A percentile compares a stretch with the other conserved stretches of the same genome.
These are phyloP conservation scores for Saccopteryx bilineata DNA, from an alignment of 2,113 vertebrate species.

Conservation along the genomic window DNA sequence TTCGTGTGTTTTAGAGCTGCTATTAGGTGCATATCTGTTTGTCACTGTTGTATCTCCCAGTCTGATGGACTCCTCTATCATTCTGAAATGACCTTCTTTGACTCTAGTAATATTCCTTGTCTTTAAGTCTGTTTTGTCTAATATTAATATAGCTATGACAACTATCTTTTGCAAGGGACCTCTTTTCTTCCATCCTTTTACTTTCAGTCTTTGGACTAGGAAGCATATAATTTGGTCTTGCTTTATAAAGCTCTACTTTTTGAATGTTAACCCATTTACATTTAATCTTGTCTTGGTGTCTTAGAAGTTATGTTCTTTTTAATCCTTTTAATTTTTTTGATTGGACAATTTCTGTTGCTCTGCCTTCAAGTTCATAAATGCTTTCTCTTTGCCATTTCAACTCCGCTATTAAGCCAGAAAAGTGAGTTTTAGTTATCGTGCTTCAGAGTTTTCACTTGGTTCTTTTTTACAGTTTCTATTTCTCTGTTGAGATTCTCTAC, in stretches of 20 bases:
- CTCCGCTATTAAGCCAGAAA: not conserved
- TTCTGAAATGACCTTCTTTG: constrained; percentile 33
- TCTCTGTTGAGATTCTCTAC: not conserved
- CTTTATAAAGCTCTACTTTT: constrained; percentile 38
- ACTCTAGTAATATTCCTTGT: not conserved
- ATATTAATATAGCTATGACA: not conserved
- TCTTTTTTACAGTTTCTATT: constrained; percentile 40
- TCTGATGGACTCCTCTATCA: not conserved
- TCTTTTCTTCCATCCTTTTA: not conserved
- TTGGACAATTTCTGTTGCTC: not conserved
- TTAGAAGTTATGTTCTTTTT: not conserved
- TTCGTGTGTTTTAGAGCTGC: not conserved
- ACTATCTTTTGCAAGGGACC: not conserved
- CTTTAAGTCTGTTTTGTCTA: constrained; percentile 51
- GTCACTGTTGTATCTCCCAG: not conserved
- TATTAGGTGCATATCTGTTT: constrained; percentile 6
- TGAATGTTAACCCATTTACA: constrained; percentile 18
- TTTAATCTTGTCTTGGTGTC: constrained; percentile 25
- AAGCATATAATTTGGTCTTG: not conserved
- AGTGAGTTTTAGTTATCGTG: constrained; percentile 15
- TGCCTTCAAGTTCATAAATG: not conserved
- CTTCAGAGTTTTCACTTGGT: constrained; percentile 46
- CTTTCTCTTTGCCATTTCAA: not conserved
- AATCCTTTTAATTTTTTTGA: constrained; percentile 18
- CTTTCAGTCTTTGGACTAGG: not conserved